phyloP scores from a whole-genome alignment of 1,140 invertebrate species.

The Brachionus plicatilis region DNA sequence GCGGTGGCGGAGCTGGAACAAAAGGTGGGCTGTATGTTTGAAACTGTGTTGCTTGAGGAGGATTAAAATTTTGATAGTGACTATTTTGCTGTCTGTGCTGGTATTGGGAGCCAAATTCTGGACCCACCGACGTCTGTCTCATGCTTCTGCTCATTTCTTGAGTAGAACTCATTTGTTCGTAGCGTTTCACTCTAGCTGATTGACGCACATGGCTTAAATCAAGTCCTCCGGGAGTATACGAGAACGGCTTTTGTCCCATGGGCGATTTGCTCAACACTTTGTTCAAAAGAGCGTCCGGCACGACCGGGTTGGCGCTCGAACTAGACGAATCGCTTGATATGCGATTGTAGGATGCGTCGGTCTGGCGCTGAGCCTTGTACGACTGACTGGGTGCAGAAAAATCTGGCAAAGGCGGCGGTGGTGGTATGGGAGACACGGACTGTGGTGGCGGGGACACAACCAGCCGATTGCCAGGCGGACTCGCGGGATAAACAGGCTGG shows the following conservation, averaged over 20 bases:
- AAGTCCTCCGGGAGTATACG: slow-evolving; percentile 38
- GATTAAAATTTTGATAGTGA: slow-evolving; percentile 13
- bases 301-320: background rate
- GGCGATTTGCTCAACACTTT: slow-evolving; percentile 24
- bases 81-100: background rate
- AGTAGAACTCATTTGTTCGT: background rate
- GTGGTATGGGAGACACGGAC: background rate
- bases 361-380: background rate
- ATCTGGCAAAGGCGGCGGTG: slow-evolving; percentile 10
- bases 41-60: slow-evolving; percentile 1
- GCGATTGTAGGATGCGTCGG: background rate
- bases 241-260: slow-evolving; percentile 33
- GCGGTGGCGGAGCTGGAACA: background rate
- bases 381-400: background rate
- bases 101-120: background rate
- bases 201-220: slow-evolving; percentile 22
- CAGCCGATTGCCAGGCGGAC: background rate
- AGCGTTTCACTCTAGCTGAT: slow-evolving; percentile 38
- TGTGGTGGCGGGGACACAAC: background rate
- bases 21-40: background rate
- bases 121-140: background rate
- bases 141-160: background rate
- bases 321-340: background rate
- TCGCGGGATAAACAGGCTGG: background rate
- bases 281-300: background rate